These are phyloP conservation scores for Pogonophryne albipinna DNA, from an alignment of 2,797 vertebrate species.

Conservation along the genomic window DNA sequence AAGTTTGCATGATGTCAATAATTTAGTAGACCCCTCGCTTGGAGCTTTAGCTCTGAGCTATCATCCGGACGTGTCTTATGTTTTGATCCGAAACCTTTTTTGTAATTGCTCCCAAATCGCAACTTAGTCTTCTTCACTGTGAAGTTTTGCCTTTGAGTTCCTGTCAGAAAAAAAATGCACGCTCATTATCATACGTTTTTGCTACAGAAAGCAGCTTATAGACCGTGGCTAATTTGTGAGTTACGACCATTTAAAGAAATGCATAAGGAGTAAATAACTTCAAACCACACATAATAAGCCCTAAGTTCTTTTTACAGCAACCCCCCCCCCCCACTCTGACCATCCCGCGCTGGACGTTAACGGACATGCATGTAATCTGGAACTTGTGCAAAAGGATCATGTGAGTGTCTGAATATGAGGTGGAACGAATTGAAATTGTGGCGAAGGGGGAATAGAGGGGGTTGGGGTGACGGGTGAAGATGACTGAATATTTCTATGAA, in stretches of 20 bases:
- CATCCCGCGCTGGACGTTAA: constrained; percentile 32
- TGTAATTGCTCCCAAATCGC: constrained; percentile 45
- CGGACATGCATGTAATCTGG: constrained; percentile 75
- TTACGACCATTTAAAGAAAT: constrained; percentile 45
- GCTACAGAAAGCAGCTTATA: constrained; percentile 20
- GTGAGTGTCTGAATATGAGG: constrained; percentile 64
- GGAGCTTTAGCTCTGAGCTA: constrained; percentile 52
- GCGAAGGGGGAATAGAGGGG: neutral
- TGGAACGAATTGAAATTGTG: constrained; percentile 70
- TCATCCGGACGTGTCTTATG: constrained; percentile 41
- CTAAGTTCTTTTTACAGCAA: constrained; percentile 52
- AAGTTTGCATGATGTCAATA: constrained; percentile 65
- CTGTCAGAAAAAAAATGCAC: too few species aligned
- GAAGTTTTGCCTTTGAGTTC: constrained; percentile 16
- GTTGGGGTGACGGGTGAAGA: neutral
- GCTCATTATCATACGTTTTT: too few species aligned
- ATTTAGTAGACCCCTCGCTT: constrained; percentile 63
- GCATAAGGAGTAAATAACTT: constrained; percentile 54
- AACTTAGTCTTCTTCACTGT: constrained; percentile 23
- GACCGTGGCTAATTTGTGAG: constrained; percentile 50
- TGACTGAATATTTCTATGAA: constrained; percentile 22
- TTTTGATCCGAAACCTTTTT: constrained; percentile 48
- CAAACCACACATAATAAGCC: constrained; percentile 37
- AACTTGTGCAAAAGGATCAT: constrained; percentile 70
- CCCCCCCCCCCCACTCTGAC: neutral